These are phyloP conservation scores for Balanococcus diminutus DNA, from an alignment of 2,888 invertebrate species.

Conservation along the genomic window DNA sequence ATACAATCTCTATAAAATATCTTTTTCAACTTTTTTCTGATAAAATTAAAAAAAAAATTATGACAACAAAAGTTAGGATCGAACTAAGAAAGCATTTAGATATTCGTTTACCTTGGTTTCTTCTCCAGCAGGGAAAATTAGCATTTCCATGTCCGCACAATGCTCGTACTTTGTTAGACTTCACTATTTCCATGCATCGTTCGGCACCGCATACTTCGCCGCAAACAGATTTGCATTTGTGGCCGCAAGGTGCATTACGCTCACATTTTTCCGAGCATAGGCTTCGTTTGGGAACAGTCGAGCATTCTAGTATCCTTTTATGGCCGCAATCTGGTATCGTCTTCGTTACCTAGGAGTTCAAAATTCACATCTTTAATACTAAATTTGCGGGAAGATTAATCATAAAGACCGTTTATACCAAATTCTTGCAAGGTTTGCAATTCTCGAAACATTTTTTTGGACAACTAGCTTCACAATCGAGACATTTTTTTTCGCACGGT, in stretches of 20 bases:
- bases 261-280: constrained; percentile 64
- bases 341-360: neutral
- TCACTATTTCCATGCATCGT: constrained; percentile 61
- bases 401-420: neutral
- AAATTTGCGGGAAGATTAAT: neutral
- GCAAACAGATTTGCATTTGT: constrained; percentile 64
- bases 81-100: no score
- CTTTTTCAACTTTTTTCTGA: no score
- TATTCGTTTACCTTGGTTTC: constrained; percentile 57
- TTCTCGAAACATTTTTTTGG: constrained; percentile 65
- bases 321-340: constrained; percentile 57
- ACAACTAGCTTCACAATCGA: constrained; percentile 60
- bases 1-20: no score
- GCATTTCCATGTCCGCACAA: constrained; percentile 64
- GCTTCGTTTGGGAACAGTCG: constrained; percentile 59
- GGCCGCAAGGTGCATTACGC: constrained; percentile 64
- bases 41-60: no score
- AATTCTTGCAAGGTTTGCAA: constrained; percentile 59
- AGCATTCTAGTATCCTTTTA: constrained; percentile 62
- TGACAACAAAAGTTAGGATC: no score
- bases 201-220: constrained; percentile 60
- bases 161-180: constrained; percentile 59
- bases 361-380: no score
- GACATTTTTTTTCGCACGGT: neutral
- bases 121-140: constrained; percentile 46